Conservation (phyloP, 1,140 invertebrate genomes). For the Harpegnathos saltator region DNA sequence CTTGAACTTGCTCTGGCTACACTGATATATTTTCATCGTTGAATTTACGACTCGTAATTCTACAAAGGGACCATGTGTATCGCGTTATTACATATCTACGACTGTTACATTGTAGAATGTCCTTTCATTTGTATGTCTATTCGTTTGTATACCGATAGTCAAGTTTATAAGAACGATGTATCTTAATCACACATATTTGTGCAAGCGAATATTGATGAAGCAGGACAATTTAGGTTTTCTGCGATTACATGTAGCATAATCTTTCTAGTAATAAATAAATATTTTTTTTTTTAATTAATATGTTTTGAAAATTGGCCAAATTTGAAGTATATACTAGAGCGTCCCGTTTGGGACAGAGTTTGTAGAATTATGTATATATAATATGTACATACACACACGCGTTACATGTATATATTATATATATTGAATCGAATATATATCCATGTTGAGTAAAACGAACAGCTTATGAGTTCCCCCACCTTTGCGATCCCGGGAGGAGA, state of each 20-base stretch:
- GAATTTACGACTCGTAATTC: slow-evolving; percentile 52
- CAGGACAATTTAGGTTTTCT: no score
- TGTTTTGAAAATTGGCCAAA: no score
- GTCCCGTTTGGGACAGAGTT: no score
- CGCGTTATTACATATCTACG: slow-evolving; percentile 41
- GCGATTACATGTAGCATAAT: no score
- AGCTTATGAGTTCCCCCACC: neutral
- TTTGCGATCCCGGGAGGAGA: neutral
- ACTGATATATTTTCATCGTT: slow-evolving; percentile 42
- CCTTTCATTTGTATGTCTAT: slow-evolving; percentile 40
- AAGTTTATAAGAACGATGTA: no score
- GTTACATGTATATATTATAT: neutral
- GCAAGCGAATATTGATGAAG: no score
- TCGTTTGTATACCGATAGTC: neutral
- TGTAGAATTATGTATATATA: no score
- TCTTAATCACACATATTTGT: no score
- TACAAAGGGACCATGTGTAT: slow-evolving; percentile 69
- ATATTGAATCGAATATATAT: slow-evolving; percentile 56
- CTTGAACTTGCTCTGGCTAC: slow-evolving; percentile 30
- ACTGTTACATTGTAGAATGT: slow-evolving; percentile 43
- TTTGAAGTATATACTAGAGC: no score
- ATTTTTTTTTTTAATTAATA: no score
- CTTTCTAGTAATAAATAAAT: no score
- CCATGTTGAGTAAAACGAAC: slow-evolving; percentile 38
- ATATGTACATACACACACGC: no score